Evolutionary conservation across 1,140 invertebrate genomes (phyloP).

Genomic region (Theocolax elegans): DNA sequence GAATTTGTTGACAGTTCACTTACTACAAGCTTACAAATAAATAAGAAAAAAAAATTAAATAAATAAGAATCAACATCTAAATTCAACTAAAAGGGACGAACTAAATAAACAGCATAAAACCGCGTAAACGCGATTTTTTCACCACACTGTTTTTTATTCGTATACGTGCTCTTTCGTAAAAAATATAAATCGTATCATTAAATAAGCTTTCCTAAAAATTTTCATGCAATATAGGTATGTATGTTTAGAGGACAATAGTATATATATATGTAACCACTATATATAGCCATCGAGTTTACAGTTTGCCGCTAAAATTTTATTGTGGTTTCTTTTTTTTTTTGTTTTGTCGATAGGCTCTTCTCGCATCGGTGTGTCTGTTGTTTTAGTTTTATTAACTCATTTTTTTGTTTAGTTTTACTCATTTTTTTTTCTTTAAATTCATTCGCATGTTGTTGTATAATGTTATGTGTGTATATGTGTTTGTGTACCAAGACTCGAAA

Average conservation of each 20-base stretch:
- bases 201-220: constrained; percentile 42
- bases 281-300: constrained; percentile 29
- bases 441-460: background rate
- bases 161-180: constrained; percentile 22
- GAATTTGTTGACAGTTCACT: background rate
- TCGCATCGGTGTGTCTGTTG: too few species aligned
- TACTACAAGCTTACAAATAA: constrained; percentile 39
- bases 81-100: constrained; percentile 30
- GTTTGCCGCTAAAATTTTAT: constrained; percentile 17
- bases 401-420: constrained; percentile 1
- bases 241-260: too few species aligned
- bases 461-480: constrained; percentile 9
- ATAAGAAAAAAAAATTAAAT: too few species aligned
- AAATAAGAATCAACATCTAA: constrained; percentile 42
- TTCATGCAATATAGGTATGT: constrained; percentile 40
- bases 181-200: constrained; percentile 15
- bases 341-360: constrained; percentile 9
- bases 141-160: constrained; percentile 13
- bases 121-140: constrained; percentile 22
- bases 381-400: too few species aligned
- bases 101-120: constrained; percentile 33
- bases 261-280: too few species aligned
- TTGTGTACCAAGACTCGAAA: background rate
- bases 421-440: too few species aligned
- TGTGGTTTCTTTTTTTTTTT: constrained; percentile 6